Base-by-base conservation (phyloP, 2,113 vertebrate species). In the Myotis brandtii region DNA sequence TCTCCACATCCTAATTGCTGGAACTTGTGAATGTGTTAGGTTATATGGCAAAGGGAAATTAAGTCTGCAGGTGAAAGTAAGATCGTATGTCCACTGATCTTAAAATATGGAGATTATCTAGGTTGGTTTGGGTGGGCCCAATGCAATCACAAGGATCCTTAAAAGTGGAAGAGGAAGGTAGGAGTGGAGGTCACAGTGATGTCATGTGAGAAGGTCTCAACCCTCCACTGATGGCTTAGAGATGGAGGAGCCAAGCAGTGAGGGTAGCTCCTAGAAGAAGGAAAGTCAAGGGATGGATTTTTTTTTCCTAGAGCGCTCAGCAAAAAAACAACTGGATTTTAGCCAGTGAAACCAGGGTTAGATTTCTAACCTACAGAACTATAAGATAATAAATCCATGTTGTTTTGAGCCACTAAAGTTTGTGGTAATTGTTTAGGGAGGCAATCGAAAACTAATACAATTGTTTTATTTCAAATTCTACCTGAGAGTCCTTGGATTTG, bases 381-480 rank as follows among this genome's bases (percentile, higher is more conserved):
- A 12, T n/a, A 50, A 76, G 40, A 50, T 20, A 21, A 43, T n/a
- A 54, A 5, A 40, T 66, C 27, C 62, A 37, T 50, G 21, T 46
- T 14, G 67, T 32, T 32, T 54, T 9, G 46, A 62, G 23, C 32
- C 32, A 50, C 32, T 87, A 27, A 75, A 69, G 3, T 10, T n/a
- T 52, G 34, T 21, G 27, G 23, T 77, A 46, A 77, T 73, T 67
- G 77, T 48, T 86, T 89, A 76, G 0, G 5, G 23, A 27, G 21
- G 40, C 46, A 48, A 69, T 54, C 93, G 86, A 77, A 86, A 92
- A 90, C 3, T 3, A 54, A n/a, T 20, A 70, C n/a, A 50, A 1
- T 52, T 50, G 48, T 87, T 83, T 96, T 82, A 93, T 89, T 94
- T 73, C 27, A 70, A 40, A 79, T 50, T 70, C 20, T 40, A 56